Evolutionary conservation across 2,888 invertebrate species (phyloP), one percentile per base, ranked within the genome.

Genomic region (Andrena flavipes): DNA sequence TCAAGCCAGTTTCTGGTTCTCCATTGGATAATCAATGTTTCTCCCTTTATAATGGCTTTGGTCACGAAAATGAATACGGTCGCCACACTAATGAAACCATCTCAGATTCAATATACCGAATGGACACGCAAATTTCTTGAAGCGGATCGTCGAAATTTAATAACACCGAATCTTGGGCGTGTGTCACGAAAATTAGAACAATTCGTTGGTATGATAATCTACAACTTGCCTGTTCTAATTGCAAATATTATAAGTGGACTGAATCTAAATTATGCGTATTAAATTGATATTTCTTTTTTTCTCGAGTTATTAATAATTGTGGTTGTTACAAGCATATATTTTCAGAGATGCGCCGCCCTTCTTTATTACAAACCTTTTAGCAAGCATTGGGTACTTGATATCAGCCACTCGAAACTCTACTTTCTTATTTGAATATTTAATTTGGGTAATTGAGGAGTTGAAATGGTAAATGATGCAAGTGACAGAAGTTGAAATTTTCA

Each of bases 41-140:
- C 76, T 76, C 76, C 67, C 29, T 49, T 3, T 59, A 42, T 72
- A 64, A 86, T 71, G 78, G 49, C 67, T 48, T 4, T 26, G 35
- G 80, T 86, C 88, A 88, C 86, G 87, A 76, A 83, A 84, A 74
- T 76, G 79, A 80, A 77, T 80, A 81, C 56, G 69, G 60, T 76
- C 51, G 60, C 65, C 29, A 72, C 60, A 64, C 75, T 78, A 72
- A 83, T 78, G 65, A 84, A 72, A 59, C 69, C 82, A 54, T 68
- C 59, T 2, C 56, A 35, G 70, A 69, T 48, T 35, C 51, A n/a
- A 80, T 77, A 87, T 70, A 13, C 59, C 69, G 68, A 65, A 67
- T 42, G 71, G 77, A 64, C 84, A 88, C 73, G 88, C 76, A 48
- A 84, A 86, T 80, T 75, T 76, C 26, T 35, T 68, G 8, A 42